Percentiles rank a stretch among this genome's conserved stretches.
Conservation (phyloP, 2,888 invertebrate species). For the Thymelicus acteon region DNA sequence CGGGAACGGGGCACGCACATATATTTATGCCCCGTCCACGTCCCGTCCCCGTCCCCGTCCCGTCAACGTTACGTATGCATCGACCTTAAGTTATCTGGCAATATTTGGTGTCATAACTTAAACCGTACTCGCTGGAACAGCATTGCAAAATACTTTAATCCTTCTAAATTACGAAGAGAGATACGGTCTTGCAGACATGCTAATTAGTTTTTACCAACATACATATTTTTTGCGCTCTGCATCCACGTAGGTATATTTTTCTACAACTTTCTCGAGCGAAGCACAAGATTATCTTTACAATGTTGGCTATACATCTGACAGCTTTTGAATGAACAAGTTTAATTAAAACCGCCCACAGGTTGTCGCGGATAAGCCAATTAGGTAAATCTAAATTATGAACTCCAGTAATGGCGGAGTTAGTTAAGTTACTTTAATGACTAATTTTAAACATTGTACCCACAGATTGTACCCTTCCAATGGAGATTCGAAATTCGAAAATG, state of each 20-base stretch:
- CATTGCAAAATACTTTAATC: too few relatives aligned
- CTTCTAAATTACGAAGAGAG: too few relatives aligned
- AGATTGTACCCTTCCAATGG: too few relatives aligned
- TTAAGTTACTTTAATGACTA: not conserved
- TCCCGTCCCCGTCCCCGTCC: too few relatives aligned
- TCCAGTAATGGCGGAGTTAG: not conserved
- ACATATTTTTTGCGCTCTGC: not conserved
- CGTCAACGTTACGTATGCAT: too few relatives aligned
- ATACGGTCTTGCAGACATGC: too few relatives aligned
- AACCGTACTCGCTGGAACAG: too few relatives aligned
- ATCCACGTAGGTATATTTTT: slow-evolving; percentile 11
- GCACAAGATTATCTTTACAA: slow-evolving; percentile 19
- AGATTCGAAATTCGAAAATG: not conserved
- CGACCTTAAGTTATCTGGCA: too few relatives aligned
- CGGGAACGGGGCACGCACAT: too few relatives aligned
- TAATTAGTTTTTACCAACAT: too few relatives aligned
- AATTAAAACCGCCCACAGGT: slow-evolving; percentile 34
- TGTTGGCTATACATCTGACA: slow-evolving; percentile 16
- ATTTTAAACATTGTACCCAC: not conserved
- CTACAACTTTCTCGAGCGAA: slow-evolving; percentile 24
- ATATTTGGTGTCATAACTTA: too few relatives aligned
- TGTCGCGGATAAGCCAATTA: slow-evolving; percentile 20
- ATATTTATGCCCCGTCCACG: too few relatives aligned
- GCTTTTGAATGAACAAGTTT: slow-evolving; percentile 32
- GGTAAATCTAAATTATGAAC: slow-evolving; percentile 13